A percentile compares a stretch with the other conserved stretches of the same genome.
phyloP scores from a whole-genome alignment of 2,797 vertebrate species.

The Paratrypauchen microcephalus region DNA sequence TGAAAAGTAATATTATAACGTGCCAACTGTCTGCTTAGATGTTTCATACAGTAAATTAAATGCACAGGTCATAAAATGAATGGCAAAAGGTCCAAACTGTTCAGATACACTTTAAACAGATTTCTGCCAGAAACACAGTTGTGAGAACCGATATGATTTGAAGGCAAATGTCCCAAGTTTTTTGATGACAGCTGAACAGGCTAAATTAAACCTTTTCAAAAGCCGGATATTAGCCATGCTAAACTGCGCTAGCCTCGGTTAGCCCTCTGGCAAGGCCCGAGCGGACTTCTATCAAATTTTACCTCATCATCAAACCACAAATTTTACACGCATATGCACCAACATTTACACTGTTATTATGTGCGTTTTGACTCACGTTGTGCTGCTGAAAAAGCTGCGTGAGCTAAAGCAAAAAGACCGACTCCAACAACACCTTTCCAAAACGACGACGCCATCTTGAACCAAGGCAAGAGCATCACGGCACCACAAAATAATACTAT shows the following conservation, averaged over 20 bases:
- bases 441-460: slow-evolving; percentile 88
- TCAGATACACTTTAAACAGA: background rate
- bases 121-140: background rate
- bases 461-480: slow-evolving; percentile 21
- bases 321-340: fast-evolving
- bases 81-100: background rate
- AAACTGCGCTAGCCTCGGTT: slow-evolving; percentile 33
- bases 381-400: slow-evolving; percentile 95
- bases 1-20: background rate
- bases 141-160: background rate
- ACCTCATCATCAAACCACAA: background rate
- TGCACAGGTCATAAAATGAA: background rate
- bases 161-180: background rate
- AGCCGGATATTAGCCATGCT: slow-evolving; percentile 12
- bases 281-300: background rate
- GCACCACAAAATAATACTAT: background rate
- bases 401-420: slow-evolving; percentile 91
- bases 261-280: slow-evolving; percentile 46
- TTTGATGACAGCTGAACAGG: background rate
- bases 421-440: slow-evolving; percentile 94
- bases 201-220: background rate
- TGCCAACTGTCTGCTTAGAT: background rate
- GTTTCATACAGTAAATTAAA: background rate
- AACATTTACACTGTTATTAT: background rate
- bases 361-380: slow-evolving; percentile 84